A percentile compares a stretch with the other conserved stretches of the same genome.
Evolutionary conservation across 2,113 vertebrate species (phyloP).

Genomic region (Cacatua alba): DNA sequence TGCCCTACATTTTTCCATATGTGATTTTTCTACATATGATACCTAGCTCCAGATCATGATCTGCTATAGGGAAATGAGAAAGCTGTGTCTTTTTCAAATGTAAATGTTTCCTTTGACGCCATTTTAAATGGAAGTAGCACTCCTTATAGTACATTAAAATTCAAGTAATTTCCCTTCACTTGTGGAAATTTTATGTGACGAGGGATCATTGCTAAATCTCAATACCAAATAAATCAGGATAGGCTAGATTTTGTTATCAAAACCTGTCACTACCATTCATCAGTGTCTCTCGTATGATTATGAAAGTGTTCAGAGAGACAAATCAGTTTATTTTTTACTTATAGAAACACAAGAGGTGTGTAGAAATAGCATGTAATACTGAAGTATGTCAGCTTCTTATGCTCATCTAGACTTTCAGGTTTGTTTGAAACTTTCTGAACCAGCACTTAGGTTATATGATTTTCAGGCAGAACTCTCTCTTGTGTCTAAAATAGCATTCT

Average conservation of each 20-base stretch:
- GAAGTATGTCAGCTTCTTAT: neutral
- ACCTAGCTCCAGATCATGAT: neutral
- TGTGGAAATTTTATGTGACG: neutral
- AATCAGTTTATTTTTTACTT: neutral
- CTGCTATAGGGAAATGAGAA: neutral
- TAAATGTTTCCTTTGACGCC: neutral
- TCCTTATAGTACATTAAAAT: neutral
- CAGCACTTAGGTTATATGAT: neutral
- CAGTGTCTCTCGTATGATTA: neutral
- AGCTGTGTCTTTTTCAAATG: neutral
- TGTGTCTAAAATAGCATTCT: neutral
- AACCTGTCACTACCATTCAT: neutral
- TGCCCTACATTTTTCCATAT: neutral
- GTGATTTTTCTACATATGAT: neutral
- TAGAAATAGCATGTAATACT: neutral
- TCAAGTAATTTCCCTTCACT: neutral
- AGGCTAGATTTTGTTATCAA: neutral
- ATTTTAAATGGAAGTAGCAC: neutral
- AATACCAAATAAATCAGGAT: neutral
- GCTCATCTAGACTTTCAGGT: neutral
- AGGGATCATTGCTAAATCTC: neutral
- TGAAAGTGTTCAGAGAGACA: neutral
- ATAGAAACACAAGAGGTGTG: neutral
- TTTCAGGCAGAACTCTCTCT: neutral
- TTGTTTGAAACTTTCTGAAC: neutral